Evolutionary conservation across 2,888 invertebrate species (phyloP).

Genomic region (Pelosia muscerda): DNA sequence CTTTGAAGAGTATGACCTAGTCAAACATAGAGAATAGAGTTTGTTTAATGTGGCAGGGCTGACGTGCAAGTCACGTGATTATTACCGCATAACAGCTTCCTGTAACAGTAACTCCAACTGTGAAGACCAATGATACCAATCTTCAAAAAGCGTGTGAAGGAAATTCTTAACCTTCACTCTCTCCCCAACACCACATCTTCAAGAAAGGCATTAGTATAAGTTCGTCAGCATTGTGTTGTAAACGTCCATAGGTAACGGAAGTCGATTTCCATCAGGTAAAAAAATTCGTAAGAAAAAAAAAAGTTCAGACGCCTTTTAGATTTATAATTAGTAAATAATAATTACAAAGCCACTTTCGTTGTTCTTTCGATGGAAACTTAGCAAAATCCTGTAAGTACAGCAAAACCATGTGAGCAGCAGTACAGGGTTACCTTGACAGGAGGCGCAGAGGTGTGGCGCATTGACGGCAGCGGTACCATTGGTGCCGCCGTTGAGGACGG

Average conservation of each 20-base stretch:
- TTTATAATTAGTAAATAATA: neutral
- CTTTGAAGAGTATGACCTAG: neutral
- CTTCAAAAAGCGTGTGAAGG: too few relatives aligned
- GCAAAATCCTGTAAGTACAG: neutral
- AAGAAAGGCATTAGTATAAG: too few relatives aligned
- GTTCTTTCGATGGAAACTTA: too few relatives aligned
- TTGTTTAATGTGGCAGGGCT: neutral
- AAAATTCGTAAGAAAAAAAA: too few relatives aligned
- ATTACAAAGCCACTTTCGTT: neutral
- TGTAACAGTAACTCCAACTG: too few relatives aligned
- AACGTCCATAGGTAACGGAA: too few relatives aligned
- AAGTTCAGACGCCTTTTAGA: neutral
- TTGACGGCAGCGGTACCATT: conserved; percentile 89
- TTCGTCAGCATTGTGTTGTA: too few relatives aligned
- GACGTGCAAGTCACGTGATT: neutral
- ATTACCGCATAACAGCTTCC: too few relatives aligned
- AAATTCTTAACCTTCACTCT: too few relatives aligned
- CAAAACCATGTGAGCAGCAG: neutral
- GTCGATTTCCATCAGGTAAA: too few relatives aligned
- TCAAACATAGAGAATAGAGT: neutral
- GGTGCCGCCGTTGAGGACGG: conserved; percentile 92
- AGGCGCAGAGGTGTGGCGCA: conserved; percentile 80
- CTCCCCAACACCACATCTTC: too few relatives aligned
- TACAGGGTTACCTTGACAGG: conserved; percentile 80
- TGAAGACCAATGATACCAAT: too few relatives aligned